Conservation (phyloP, 2,888 invertebrate genomes). For the Ophion ellenae region DNA sequence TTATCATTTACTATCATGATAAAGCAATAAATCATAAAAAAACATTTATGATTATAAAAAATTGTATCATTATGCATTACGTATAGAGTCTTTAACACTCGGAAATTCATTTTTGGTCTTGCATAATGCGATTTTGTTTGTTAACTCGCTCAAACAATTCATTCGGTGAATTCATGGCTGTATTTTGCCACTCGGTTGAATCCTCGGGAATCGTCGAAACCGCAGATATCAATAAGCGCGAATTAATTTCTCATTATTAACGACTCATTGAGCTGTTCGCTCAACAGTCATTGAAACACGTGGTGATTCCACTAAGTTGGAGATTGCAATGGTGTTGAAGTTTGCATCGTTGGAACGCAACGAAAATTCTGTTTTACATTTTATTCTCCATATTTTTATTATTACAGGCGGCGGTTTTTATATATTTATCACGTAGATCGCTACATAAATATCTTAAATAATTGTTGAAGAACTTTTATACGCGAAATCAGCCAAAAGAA, state of each 20-base stretch:
- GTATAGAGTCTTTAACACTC: background rate
- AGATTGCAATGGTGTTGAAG: too few relatives aligned
- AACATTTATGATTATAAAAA: background rate
- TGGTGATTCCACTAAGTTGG: background rate
- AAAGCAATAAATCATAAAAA: too few relatives aligned
- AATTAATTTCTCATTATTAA: slow-evolving; percentile 3
- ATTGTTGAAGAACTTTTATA: too few relatives aligned
- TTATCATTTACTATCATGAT: too few relatives aligned
- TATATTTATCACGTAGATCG: too few relatives aligned
- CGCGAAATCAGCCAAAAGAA: too few relatives aligned
- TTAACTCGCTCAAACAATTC: background rate
- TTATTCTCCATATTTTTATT: too few relatives aligned
- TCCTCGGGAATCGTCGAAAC: slow-evolving; percentile 22
- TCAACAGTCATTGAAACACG: background rate
- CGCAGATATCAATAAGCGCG: background rate
- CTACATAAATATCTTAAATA: too few relatives aligned
- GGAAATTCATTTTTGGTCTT: background rate
- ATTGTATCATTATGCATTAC: background rate
- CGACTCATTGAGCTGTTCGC: background rate
- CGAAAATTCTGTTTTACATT: too few relatives aligned
- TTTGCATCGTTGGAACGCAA: too few relatives aligned
- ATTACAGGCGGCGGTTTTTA: too few relatives aligned
- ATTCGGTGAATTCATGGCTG: background rate
- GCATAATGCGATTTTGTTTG: background rate
- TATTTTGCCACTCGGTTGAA: slow-evolving; percentile 50